Percentiles rank a stretch among this genome's conserved stretches.
phyloP scores from a whole-genome alignment of 2,797 vertebrate species.

The Characodon lateralis region DNA sequence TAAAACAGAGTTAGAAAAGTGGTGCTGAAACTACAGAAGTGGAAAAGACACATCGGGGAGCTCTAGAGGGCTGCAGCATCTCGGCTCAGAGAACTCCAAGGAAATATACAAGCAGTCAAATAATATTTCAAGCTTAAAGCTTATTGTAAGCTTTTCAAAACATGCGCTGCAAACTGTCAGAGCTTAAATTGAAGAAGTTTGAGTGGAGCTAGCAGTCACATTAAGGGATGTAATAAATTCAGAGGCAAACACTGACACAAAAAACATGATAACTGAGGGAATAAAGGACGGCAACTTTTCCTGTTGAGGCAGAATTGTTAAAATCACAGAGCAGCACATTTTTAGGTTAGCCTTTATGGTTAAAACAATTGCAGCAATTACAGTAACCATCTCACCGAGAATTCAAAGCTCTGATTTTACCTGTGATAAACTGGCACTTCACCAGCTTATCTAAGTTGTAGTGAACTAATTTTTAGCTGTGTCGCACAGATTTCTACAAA shows the following conservation, averaged over 20 bases:
- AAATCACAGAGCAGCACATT: neutral
- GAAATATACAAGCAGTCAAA: constrained; percentile 10
- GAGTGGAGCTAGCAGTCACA: constrained; percentile 7
- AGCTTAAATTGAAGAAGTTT: constrained; percentile 27
- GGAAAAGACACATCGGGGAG: neutral
- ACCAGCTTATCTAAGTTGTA: neutral
- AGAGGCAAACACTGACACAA: constrained; percentile 10
- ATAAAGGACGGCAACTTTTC: neutral
- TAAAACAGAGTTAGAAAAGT: constrained; percentile 2
- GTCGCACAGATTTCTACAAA: neutral
- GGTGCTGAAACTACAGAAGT: constrained; percentile 3
- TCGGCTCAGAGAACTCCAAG: neutral
- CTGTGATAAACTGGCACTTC: neutral
- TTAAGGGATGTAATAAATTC: constrained; percentile 27
- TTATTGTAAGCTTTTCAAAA: constrained; percentile 22
- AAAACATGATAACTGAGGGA: constrained; percentile 1
- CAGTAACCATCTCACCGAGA: neutral
- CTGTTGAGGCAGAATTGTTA: constrained; percentile 4
- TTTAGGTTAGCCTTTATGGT: constrained; percentile 1
- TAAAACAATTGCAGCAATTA: neutral
- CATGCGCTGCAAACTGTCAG: constrained; percentile 18
- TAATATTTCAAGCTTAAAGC: constrained; percentile 5
- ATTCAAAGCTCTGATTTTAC: neutral
- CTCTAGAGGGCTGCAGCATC: neutral
- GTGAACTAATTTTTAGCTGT: neutral